Evolutionary conservation across 2,113 vertebrate species (phyloP), one percentile per base, ranked within the genome.

Genomic region (Ctenomys sociabilis): DNA sequence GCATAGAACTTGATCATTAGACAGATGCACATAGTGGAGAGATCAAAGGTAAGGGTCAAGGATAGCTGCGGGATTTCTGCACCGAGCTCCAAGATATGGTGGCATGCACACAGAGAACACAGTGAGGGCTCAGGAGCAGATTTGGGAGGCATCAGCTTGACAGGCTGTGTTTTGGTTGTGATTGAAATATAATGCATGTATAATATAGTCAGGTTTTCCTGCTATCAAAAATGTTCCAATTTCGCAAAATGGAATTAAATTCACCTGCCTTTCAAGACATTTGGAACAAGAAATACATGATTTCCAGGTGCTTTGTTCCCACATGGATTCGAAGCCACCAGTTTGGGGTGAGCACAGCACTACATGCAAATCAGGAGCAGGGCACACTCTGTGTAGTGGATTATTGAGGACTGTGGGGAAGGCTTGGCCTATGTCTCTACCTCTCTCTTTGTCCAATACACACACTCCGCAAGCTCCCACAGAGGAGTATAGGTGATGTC

Each of bases 1-100:
- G 17, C 90, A 13, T 30, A 63, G 85, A 80, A 52, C 70, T 22
- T 84, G 77, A 13, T 43, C 59, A 17, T 0, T 35, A 57, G 11
- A 4, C 19, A 43, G 57, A 17, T 16, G 63, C 28, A 26, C 26
- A 9, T 1, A 40, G 24, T 28, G 40, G 30, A 43, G 5, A 26
- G 30, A 30, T 1, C 0, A 4, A 32, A 63, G 54, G 2, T 1
- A 28, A 6, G 5, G 28, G 37, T 2, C 0, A 0, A 52, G 85
- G 45, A 22, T 28, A 22, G 49, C 10, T 32, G n/a, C 1, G 30
- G 16, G 9, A 59, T 85, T 89, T 78, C 81, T 64, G 52, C 52
- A 1, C 1, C 28, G 72, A 26, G 35, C 13, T 84, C 64, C 26
- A 11, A 66, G 61, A 57, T 84, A 17, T 0, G 1, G 59, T 26